phyloP scores from a whole-genome alignment of 2,888 invertebrate species.

The Tenthredo distinguenda region DNA sequence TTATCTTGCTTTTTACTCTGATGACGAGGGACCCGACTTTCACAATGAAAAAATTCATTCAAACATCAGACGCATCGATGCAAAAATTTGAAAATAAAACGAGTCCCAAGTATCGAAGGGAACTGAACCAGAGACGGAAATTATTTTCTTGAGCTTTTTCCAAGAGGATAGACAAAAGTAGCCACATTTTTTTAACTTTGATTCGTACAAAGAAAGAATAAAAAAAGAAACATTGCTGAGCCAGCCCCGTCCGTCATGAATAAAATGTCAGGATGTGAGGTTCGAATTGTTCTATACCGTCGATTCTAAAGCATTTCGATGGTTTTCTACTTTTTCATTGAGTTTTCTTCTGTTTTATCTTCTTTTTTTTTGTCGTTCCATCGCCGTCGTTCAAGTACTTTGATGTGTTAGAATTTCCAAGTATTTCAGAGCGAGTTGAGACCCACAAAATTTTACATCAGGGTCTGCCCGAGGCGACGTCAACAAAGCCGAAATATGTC shows the following conservation, averaged over 20 bases:
- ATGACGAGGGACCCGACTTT: neutral
- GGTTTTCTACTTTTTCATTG: neutral
- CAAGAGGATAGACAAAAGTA: neutral
- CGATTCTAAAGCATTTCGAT: neutral
- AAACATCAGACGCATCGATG: neutral
- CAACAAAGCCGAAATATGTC: slow-evolving; percentile 35
- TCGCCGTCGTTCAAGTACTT: neutral
- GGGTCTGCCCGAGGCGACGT: slow-evolving; percentile 2
- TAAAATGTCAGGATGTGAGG: neutral
- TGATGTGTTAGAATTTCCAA: slow-evolving; percentile 7
- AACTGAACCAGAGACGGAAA: neutral
- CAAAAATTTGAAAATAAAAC: neutral
- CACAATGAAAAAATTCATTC: neutral
- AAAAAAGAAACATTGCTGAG: neutral
- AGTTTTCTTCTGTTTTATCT: neutral
- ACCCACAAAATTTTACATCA: neutral
- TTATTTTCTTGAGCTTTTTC: neutral
- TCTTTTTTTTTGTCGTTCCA: neutral
- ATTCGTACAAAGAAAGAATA: neutral
- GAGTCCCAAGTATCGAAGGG: neutral
- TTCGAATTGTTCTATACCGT: neutral
- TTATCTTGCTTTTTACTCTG: neutral
- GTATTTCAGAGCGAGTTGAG: neutral
- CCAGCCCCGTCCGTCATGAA: neutral
- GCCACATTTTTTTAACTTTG: neutral